Evolutionary conservation across 1,140 invertebrate species (phyloP), one percentile per base, ranked within the genome.

Genomic region (Hyles vespertilio): DNA sequence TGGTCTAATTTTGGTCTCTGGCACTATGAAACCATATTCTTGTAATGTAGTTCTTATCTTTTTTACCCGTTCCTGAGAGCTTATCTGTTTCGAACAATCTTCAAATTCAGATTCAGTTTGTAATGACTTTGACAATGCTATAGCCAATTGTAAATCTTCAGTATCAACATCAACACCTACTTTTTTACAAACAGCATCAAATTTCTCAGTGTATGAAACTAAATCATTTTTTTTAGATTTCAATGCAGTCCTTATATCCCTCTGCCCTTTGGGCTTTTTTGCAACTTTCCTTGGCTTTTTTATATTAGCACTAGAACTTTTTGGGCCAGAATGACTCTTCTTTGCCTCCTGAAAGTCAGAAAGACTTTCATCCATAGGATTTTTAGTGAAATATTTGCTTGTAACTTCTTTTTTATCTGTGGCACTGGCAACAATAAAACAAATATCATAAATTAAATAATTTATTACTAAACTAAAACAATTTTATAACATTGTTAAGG

Each of bases 81-180:
- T 78, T 52, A 78, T 59, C 22, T 65, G 56, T 60, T 68, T 11
- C 51, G 62, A 47, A 54, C 44, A 59, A 44, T 46, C 51, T 57
- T 34, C 51, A 32, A 59, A 52, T 51, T 8, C 52, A 8, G 59
- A 5, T 55, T 80, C 64, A 11, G 68, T 74, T 69, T 87, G 79
- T 32, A 88, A 52, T 5, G 91, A 92, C 63, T 89, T 89, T 44
- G 91, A 92, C 43, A 92, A 68, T 58, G 91, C 90, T 61, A 92
- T 81, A 36, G 91, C 91, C 61, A 92, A 58, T 69, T 92, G 90
- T 34, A 92, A 70, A 59, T 92, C 87, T 63, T 92, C 91, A 3
- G 87, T 70, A 77, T 92, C 89, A 6, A 90, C 78, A 81, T 91
- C 90, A 32, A 89, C 53, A 22, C 87, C 84, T 58, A 72, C 70